Percentiles rank a stretch among this genome's conserved stretches.
Conservation (phyloP, 2,888 invertebrate species). For the Bruchidius siliquastri region DNA sequence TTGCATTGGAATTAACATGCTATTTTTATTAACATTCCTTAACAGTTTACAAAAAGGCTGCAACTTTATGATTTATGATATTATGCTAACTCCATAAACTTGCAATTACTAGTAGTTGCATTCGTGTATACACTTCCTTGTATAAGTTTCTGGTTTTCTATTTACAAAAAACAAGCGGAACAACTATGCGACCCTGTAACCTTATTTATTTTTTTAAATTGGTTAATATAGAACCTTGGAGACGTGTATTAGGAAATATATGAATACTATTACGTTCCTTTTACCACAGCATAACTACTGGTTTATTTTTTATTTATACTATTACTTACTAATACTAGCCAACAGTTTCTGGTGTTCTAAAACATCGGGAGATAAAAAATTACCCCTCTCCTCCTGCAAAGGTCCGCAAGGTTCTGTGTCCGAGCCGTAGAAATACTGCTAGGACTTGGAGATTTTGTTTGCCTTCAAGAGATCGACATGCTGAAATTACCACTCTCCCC, state of each 20-base stretch:
- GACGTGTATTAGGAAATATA: not conserved
- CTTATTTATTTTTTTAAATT: not conserved
- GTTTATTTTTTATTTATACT: not conserved
- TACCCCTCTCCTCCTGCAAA: too few relatives aligned
- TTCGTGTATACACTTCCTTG: not conserved
- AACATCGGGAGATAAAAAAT: too few relatives aligned
- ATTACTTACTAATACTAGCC: too few relatives aligned
- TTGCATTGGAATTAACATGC: too few relatives aligned
- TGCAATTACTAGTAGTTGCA: not conserved
- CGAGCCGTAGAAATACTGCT: too few relatives aligned
- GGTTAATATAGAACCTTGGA: not conserved
- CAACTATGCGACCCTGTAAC: not conserved
- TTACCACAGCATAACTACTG: not conserved
- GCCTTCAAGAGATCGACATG: too few relatives aligned
- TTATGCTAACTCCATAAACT: not conserved
- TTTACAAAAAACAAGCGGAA: not conserved
- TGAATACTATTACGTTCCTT: not conserved
- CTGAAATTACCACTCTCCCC: too few relatives aligned
- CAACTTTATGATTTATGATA: too few relatives aligned
- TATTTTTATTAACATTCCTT: not conserved
- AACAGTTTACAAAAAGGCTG: not conserved
- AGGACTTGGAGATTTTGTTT: too few relatives aligned
- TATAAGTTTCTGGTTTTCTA: not conserved
- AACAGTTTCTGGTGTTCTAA: too few relatives aligned
- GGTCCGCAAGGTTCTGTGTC: too few relatives aligned